Conservation (phyloP, 1,140 invertebrate genomes). For the Drosophila albomicans region DNA sequence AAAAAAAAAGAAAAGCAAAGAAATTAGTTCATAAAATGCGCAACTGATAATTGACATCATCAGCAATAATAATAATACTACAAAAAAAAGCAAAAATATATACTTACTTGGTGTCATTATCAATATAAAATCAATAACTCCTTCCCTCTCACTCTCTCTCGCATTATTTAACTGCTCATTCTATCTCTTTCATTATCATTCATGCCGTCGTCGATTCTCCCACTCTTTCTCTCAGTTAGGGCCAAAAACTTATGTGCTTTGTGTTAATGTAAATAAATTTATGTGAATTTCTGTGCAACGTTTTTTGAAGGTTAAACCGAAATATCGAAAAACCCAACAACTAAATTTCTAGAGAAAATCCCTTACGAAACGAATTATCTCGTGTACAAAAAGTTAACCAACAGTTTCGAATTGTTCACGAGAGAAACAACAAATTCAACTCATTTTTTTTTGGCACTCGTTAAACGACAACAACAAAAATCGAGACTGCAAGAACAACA, state of each 20-base stretch:
- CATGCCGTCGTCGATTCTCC: slow-evolving; percentile 16
- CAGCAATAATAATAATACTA: slow-evolving; percentile 20
- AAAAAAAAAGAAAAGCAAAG: not conserved
- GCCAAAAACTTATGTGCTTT: slow-evolving; percentile 32
- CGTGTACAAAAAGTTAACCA: slow-evolving; percentile 35
- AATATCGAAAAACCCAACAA: slow-evolving; percentile 8
- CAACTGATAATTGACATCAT: slow-evolving; percentile 41
- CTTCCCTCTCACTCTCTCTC: not conserved
- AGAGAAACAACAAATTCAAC: slow-evolving; percentile 19
- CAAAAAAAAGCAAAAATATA: not conserved
- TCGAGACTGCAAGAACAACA: slow-evolving; percentile 11
- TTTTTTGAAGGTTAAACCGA: slow-evolving; percentile 59
- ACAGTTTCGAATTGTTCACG: slow-evolving; percentile 40
- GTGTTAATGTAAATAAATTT: slow-evolving; percentile 46
- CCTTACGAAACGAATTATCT: slow-evolving; percentile 64
- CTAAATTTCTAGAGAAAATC: slow-evolving; percentile 24
- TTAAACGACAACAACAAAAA: slow-evolving; percentile 33
- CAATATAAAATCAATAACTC: slow-evolving; percentile 3
- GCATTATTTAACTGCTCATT: not conserved
- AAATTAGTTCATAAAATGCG: slow-evolving; percentile 29
- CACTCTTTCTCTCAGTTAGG: slow-evolving; percentile 16
- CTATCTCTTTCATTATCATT: slow-evolving; percentile 1
- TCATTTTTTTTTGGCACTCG: slow-evolving; percentile 35
- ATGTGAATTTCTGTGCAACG: slow-evolving; percentile 52
- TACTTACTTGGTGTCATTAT: slow-evolving; percentile 26